Evolutionary conservation across 2,113 vertebrate species (phyloP), one percentile per base, ranked within the genome.

Genomic region (Leptobrachium ailaonicum): DNA sequence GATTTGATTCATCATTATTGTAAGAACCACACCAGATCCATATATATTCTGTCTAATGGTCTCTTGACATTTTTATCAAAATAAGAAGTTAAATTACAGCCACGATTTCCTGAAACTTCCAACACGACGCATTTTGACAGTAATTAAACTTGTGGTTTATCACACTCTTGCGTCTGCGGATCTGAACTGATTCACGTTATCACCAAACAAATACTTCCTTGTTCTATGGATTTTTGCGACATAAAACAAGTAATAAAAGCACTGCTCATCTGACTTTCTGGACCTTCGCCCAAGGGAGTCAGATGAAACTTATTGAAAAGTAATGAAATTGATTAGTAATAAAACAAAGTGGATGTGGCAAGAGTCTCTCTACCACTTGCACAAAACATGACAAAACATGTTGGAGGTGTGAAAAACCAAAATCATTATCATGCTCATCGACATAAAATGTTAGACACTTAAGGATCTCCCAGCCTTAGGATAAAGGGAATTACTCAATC

Each of bases 41-140:
- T 32, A 32, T 32, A 32, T 32, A 32, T 32, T 32, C 20, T 32
- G 20, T 32, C 20, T 32, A 32, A 32, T 32, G 20, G 20, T 32
- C 20, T 32, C 20, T 32, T 32, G 20, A 32, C 41, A 77, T 77
- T 64, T n/a, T 1, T 14, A 9, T 69, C 66, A 69, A 50, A 50
- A 20, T 3, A 69, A 77, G 64, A 50, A 69, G 64, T 77, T 69
- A n/a, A 68, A 77, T 69, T 66, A 77, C 68, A 50, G 68, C 56
- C 50, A 12, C 44, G 7, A 50, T 8, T 50, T 43, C 41, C 43
- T 66, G 20, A 66, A 13, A 69, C 43, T 68, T 69, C 13, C 75
- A 69, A 8, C 53, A 56, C 7, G 43, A 4, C 56, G 54, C 75
- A 77, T 77, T 69, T 47, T 41, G 10, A 6, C 3, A 43, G 41